These are phyloP conservation scores for Bombus fervidus DNA, from an alignment of 1,140 invertebrate species.

Conservation along the genomic window DNA sequence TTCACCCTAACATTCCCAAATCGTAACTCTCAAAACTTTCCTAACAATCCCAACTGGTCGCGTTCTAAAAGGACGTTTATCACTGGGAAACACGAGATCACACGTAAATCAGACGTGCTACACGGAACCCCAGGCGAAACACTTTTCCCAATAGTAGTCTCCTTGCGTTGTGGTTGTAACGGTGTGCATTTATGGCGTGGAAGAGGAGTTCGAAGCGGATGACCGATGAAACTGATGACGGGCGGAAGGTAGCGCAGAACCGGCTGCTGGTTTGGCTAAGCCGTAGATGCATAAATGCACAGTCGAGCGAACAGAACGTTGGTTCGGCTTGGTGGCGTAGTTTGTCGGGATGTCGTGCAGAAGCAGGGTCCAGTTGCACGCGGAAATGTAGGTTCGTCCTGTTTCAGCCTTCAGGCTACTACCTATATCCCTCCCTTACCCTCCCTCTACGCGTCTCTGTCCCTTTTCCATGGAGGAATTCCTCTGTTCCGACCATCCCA, in stretches of 20 bases:
- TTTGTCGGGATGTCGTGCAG: conserved; percentile 64
- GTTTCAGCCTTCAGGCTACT: conserved; percentile 39
- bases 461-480: conserved; percentile 2
- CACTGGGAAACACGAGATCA: background rate
- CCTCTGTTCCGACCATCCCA: background rate
- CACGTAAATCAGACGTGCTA: background rate
- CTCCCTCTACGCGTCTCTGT: background rate
- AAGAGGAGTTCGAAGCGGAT: conserved; percentile 57
- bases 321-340: conserved; percentile 49
- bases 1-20: background rate
- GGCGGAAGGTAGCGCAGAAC: conserved; percentile 22
- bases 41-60: no score
- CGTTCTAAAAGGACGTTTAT: background rate
- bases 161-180: conserved; percentile 21
- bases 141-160: conserved; percentile 28
- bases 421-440: background rate
- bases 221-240: conserved; percentile 59
- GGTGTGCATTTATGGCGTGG: conserved; percentile 61
- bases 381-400: conserved; percentile 59
- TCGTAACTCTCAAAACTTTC: background rate
- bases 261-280: conserved; percentile 33
- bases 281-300: conserved; percentile 61
- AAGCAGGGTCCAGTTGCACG: conserved; percentile 51
- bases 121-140: conserved; percentile 7
- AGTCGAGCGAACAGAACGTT: conserved; percentile 62